Percentiles rank a stretch among this genome's conserved stretches.
phyloP scores from a whole-genome alignment of 2,888 invertebrate species.

The Polydrusus cervinus region DNA sequence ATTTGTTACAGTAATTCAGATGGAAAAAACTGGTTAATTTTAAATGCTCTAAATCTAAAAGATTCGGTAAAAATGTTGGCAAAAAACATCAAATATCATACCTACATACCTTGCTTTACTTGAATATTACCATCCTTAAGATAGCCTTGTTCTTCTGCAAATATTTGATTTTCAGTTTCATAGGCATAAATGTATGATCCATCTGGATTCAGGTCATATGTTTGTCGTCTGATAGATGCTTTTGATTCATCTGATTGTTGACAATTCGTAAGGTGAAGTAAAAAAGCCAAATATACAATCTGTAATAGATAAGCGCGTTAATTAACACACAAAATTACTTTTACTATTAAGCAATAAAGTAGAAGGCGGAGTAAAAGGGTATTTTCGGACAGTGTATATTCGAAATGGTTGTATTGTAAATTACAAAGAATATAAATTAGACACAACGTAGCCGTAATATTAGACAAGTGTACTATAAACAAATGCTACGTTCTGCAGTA shows the following conservation, averaged over 20 bases:
- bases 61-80: too few species aligned
- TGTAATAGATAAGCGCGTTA: background rate
- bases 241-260: conserved; percentile 9
- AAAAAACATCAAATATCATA: too few species aligned
- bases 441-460: too few species aligned
- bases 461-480: too few species aligned
- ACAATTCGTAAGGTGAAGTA: conserved; percentile 16
- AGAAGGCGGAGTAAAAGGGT: too few species aligned
- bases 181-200: conserved; percentile 32
- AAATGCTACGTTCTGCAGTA: too few species aligned
- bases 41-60: too few species aligned
- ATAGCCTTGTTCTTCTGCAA: conserved; percentile 35
- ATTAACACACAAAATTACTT: background rate
- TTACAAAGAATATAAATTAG: too few species aligned
- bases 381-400: too few species aligned
- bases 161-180: conserved; percentile 36
- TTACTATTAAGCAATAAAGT: background rate
- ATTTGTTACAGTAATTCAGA: too few species aligned
- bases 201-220: conserved; percentile 27
- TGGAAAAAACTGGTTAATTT: too few species aligned
- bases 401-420: too few species aligned
- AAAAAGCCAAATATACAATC: conserved; percentile 1
- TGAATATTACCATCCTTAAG: conserved; percentile 25
- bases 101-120: conserved; percentile 29
- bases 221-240: conserved; percentile 24